These are phyloP conservation scores for Mesorhabditis spiculigera DNA, from an alignment of 2,888 invertebrate species.

Conservation along the genomic window DNA sequence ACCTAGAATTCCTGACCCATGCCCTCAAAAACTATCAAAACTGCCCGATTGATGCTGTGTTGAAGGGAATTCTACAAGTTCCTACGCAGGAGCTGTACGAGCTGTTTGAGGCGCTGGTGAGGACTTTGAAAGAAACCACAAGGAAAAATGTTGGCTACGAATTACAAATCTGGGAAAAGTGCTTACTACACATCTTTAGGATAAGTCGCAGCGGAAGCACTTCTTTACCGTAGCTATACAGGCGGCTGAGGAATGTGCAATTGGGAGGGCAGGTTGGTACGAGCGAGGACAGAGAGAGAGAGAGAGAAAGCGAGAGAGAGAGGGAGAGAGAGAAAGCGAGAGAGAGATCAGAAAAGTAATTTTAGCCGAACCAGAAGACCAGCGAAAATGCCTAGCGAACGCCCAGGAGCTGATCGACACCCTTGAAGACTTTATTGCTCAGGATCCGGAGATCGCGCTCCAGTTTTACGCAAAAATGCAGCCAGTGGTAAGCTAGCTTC, in stretches of 20 bases:
- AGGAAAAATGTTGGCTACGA: too few relatives aligned
- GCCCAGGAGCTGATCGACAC: background rate
- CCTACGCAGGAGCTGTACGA: background rate
- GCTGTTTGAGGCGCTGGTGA: background rate
- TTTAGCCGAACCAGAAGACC: background rate
- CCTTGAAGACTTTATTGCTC: background rate
- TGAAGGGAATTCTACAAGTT: background rate
- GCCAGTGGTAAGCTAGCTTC: background rate
- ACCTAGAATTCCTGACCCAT: background rate
- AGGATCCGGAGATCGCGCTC: background rate
- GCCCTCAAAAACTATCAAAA: background rate
- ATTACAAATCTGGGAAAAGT: too few relatives aligned
- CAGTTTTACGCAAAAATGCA: background rate
- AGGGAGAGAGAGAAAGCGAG: background rate
- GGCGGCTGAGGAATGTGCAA: background rate
- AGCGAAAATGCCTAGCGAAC: background rate
- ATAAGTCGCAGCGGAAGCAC: constrained; percentile 1
- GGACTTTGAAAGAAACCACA: background rate
- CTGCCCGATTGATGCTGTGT: background rate
- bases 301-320: background rate
- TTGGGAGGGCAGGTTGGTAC: background rate
- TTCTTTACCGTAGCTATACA: background rate
- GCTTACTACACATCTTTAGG: background rate
- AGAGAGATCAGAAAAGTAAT: background rate
- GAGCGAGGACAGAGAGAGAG: background rate